Conservation (phyloP, 2,797 vertebrate species). For the Syngnathus acus region DNA sequence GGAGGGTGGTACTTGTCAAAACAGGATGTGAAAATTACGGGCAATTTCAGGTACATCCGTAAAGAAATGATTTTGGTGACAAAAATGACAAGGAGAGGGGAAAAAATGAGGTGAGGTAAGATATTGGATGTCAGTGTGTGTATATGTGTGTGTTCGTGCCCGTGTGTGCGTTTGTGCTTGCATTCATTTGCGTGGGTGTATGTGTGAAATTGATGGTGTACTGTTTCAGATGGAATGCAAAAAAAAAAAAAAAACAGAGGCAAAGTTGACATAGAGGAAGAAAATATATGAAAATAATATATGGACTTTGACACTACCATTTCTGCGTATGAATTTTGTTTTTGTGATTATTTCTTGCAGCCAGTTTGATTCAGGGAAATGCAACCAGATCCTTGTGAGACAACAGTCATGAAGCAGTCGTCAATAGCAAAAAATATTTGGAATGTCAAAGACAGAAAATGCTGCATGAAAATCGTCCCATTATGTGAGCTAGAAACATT, state of each 20-base stretch:
- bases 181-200: background rate
- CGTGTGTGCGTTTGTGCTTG: background rate
- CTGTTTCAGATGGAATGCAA: background rate
- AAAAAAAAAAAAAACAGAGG: background rate
- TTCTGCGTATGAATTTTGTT: background rate
- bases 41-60: conserved; percentile 37
- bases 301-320: background rate
- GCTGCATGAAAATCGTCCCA: background rate
- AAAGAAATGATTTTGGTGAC: conserved; percentile 35
- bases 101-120: conserved; percentile 13
- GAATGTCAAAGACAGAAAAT: background rate
- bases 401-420: background rate
- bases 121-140: conserved; percentile 36
- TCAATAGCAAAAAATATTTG: background rate
- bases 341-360: background rate
- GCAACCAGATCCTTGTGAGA: background rate
- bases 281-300: background rate
- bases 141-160: background rate
- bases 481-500: background rate
- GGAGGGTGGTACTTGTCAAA: conserved; percentile 30
- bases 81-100: conserved; percentile 5
- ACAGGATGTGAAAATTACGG: conserved; percentile 46
- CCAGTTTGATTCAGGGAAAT: background rate
- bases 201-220: background rate
- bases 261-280: background rate